Percentiles rank a stretch among this genome's conserved stretches.
Conservation (phyloP, 2,113 vertebrate genomes). For the Tauraco erythrolophus region DNA sequence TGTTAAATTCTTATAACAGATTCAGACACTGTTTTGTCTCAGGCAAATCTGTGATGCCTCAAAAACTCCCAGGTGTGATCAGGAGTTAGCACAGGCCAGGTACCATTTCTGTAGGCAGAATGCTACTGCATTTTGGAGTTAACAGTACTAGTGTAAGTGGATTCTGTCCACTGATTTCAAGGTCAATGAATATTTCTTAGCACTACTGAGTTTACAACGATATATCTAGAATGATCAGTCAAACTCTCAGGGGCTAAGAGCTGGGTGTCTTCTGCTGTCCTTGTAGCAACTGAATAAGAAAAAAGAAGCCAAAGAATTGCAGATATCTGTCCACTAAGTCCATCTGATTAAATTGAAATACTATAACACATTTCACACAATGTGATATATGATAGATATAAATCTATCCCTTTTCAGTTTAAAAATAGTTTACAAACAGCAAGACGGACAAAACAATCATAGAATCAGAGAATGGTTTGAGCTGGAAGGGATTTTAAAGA, state of each 20-base stretch:
- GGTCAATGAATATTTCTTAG: not conserved
- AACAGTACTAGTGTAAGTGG: not conserved
- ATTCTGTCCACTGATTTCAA: not conserved
- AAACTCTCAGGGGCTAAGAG: not conserved
- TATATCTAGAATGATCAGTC: too few species aligned
- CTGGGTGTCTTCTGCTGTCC: not conserved
- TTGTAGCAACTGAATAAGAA: not conserved
- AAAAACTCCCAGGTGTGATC: not conserved
- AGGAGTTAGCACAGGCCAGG: not conserved
- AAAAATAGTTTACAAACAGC: not conserved
- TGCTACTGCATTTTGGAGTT: not conserved
- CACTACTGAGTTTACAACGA: not conserved
- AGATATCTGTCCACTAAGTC: not conserved
- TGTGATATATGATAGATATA: too few species aligned
- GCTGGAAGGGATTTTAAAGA: too few species aligned
- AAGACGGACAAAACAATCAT: not conserved
- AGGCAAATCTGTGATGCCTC: not conserved
- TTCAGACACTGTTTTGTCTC: not conserved
- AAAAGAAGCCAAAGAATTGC: not conserved
- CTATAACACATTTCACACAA: fast-evolving
- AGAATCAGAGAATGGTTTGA: too few species aligned
- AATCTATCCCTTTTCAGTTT: too few species aligned
- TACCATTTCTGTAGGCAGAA: not conserved
- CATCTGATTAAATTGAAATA: not conserved
- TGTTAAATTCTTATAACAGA: not conserved